Base-by-base conservation (phyloP, 2,113 vertebrate genomes). In the Steatornis caripensis region DNA sequence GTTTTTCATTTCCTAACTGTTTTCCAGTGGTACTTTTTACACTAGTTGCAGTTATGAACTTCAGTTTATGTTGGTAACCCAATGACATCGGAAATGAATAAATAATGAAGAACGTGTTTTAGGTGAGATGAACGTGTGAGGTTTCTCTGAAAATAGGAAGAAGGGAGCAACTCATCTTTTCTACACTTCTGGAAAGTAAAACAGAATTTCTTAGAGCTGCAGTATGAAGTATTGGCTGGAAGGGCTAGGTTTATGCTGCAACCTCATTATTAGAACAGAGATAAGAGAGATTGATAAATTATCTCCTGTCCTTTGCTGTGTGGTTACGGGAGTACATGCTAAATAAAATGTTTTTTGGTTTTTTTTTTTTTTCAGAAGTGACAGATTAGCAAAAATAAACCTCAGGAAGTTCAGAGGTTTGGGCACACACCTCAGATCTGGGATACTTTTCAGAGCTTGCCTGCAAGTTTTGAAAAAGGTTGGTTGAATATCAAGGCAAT, bases 131-230 rank as follows among this genome's bases (percentile, higher is more conserved):
- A 88, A 45, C 23, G 6, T n/a, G 7, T 49, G 41, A 94, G 20
- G 49, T 74, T 95, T 96, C 87, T 92, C 55, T 78, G 90, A 96
- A 95, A 94, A 82, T 88, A 90, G 75, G 79, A 93, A 88, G 62
- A 80, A 34, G 24, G 46, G 79, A 77, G 37, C 18, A 88, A 55
- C 41, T 85, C 3, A 55, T 68, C 37, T 76, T 91, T 91, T 92
- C 82, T 87, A 11, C 7, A 22, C 27, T 86, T 75, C 34, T 74
- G 66, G 41, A 96, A 60, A 96, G 87, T 62, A 94, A 95, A 95
- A 32, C 30, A 45, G 91, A 90, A 58, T 93, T 90, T 93, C 83
- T 86, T 93, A 77, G 60, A 74, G 29, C 30, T 65, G 54, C 22
- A 54, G 22, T 30, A 21, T 26, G 79, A 86, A 55, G 68, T 55